These are phyloP conservation scores for Drosophila navojoa DNA, from an alignment of 1,140 invertebrate genomes.

Conservation along the genomic window DNA sequence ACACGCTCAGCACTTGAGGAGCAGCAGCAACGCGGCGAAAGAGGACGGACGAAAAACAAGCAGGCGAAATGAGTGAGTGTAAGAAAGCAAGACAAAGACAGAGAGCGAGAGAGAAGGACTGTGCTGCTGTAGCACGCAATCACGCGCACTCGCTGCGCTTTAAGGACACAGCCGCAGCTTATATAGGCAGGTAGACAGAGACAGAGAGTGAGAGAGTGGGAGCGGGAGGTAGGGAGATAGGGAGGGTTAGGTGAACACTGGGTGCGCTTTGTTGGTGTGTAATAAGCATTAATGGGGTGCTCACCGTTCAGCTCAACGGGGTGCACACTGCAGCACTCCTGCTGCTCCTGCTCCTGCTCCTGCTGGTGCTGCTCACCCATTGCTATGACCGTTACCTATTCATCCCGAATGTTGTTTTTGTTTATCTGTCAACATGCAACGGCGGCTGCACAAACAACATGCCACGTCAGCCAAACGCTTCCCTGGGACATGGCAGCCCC, in stretches of 20 bases:
- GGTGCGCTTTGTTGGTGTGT: conserved; percentile 61
- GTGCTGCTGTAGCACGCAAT: conserved; percentile 64
- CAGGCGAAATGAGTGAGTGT: too few relatives aligned
- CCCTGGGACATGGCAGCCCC: conserved; percentile 17
- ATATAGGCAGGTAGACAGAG: background rate
- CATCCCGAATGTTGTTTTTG: conserved; percentile 74
- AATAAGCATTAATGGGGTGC: conserved; percentile 75
- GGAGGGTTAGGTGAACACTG: background rate
- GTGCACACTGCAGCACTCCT: conserved; percentile 10
- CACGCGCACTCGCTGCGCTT: conserved; percentile 54
- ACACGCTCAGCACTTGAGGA: conserved; percentile 70
- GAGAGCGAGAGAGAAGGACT: background rate
- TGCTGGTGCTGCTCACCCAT: conserved; percentile 17
- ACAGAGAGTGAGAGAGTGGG: background rate
- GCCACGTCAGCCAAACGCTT: conserved; percentile 36
- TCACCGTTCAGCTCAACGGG: conserved; percentile 43
- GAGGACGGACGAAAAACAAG: too few relatives aligned
- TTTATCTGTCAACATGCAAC: conserved; percentile 80
- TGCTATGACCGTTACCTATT: conserved; percentile 43
- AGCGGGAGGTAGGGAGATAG: background rate
- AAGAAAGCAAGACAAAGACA: background rate
- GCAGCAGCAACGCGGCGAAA: conserved; percentile 31
- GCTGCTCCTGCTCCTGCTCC: conserved; percentile 24
- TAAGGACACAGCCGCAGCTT: conserved; percentile 9
- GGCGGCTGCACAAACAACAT: conserved; percentile 54